phyloP scores from a whole-genome alignment of 1,140 invertebrate species.

The Formica exsecta region DNA sequence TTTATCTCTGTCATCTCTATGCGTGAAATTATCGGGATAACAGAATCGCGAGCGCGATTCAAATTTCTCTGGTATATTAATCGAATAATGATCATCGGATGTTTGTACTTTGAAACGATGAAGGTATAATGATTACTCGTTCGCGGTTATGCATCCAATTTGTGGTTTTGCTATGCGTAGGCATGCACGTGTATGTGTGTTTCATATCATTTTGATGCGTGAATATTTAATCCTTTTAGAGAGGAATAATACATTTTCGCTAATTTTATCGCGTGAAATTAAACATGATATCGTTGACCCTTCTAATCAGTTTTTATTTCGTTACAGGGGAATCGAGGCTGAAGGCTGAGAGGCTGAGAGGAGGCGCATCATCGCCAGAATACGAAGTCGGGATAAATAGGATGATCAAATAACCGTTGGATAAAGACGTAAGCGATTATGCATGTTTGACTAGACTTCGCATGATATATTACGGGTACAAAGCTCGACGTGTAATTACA shows the following conservation, averaged over 20 bases:
- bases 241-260: neutral
- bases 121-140: conserved; percentile 63
- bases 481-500: conserved; percentile 54
- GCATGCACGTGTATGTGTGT: neutral
- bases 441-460: neutral
- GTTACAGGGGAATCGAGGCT: conserved; percentile 31
- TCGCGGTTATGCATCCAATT: conserved; percentile 52
- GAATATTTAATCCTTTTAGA: conserved; percentile 53
- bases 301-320: neutral
- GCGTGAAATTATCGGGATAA: conserved; percentile 45
- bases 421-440: conserved; percentile 58
- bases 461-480: conserved; percentile 18
- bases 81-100: conserved; percentile 54
- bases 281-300: neutral
- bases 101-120: conserved; percentile 59
- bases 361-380: too few species aligned
- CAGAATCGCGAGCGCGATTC: conserved; percentile 27
- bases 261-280: conserved; percentile 31
- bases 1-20: neutral
- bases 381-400: conserved; percentile 45
- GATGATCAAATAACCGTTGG: conserved; percentile 63
- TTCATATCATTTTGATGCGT: conserved; percentile 39
- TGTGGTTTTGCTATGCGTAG: conserved; percentile 38
- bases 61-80: conserved; percentile 56
- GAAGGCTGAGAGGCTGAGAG: neutral